Base-by-base conservation (phyloP, 2,888 invertebrate genomes). In the Drosophila kambysellisi region DNA sequence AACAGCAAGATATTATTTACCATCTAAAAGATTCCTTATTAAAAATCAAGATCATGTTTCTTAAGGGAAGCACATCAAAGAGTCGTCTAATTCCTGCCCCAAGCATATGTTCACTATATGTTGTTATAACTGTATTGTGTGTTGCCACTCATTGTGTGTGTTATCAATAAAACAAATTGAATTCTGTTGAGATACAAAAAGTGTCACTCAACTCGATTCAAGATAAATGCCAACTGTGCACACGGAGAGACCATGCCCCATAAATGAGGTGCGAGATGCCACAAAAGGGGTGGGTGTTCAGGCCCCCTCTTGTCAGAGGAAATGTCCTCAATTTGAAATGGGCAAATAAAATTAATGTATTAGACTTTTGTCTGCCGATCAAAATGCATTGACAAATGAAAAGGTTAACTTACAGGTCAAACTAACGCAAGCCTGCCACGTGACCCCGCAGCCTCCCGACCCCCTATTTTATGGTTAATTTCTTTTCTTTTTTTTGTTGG, bases 141-240 rank as follows among this genome's bases (percentile, higher is more conserved):
- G 20, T 82, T 82, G 83, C 53, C 67, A 54, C 58, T 71, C 63
- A 74, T 74, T 80, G 79, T 74, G 79, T 74, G 50, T 70, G 82
- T 64, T 82, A 88, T 82, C 89, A 85, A 87, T 87, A 87, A 83
- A 89, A 82, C 83, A 89, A 89, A 89, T 87, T 87, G 89, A 87
- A 89, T 87, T 84, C 20, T 65, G 68, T 54, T 81, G 72, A 80
- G 77, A 72, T 74, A 82, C 79, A 88, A 84, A 84, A 85, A 83
- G 73, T 80, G 83, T 82, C 88, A 88, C 88, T 78, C 82, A 74
- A 82, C 72, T 82, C 85, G 87, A 87, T 83, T 30, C 85, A 75
- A 87, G 89, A 89, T 87, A 78, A 84, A 89, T 89, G 88, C 70
- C 80, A 80, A 60, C 75, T 61, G 66, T 57, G 54, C 17, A 59